Percentiles rank a stretch among this genome's conserved stretches.
phyloP scores from a whole-genome alignment of 2,113 vertebrate genomes.

The Carollia perspicillata region DNA sequence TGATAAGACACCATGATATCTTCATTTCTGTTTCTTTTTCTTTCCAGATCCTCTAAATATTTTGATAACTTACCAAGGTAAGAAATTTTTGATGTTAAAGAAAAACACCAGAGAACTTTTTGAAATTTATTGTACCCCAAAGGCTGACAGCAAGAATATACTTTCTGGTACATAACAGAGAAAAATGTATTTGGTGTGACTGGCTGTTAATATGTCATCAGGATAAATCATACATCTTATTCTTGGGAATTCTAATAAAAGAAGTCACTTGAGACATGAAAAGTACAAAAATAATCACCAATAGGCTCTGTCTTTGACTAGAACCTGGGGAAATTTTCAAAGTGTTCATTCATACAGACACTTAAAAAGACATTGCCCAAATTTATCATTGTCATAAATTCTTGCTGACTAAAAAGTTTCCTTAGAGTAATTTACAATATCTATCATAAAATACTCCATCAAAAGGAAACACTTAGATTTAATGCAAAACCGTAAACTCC shows the following conservation, averaged over 20 bases:
- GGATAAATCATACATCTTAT: conserved; percentile 77
- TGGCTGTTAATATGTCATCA: conserved; percentile 77
- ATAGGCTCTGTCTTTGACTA: conserved; percentile 67
- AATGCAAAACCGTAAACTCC: conserved; percentile 66
- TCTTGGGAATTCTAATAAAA: conserved; percentile 74
- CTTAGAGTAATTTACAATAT: conserved; percentile 76
- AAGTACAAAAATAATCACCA: conserved; percentile 77
- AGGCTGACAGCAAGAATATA: conserved; percentile 65
- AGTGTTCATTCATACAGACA: conserved; percentile 74
- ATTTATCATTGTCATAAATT: conserved; percentile 79
- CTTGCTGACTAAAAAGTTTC: conserved; percentile 78
- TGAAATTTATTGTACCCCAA: conserved; percentile 69
- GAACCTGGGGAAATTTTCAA: conserved; percentile 56
- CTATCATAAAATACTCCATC: conserved; percentile 73
- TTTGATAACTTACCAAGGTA: conserved; percentile 65
- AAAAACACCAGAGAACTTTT: conserved; percentile 45
- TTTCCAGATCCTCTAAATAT: conserved; percentile 25
- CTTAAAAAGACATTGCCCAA: conserved; percentile 70
- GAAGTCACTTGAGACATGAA: conserved; percentile 67
- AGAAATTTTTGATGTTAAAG: conserved; percentile 59
- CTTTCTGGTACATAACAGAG: conserved; percentile 74
- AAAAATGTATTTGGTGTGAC: conserved; percentile 73
- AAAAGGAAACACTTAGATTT: conserved; percentile 75
- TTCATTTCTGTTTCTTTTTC: conserved; percentile 28
- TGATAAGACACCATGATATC: neutral